Evolutionary conservation across 2,113 vertebrate species (phyloP).

Genomic region (Neoarius graeffei): DNA sequence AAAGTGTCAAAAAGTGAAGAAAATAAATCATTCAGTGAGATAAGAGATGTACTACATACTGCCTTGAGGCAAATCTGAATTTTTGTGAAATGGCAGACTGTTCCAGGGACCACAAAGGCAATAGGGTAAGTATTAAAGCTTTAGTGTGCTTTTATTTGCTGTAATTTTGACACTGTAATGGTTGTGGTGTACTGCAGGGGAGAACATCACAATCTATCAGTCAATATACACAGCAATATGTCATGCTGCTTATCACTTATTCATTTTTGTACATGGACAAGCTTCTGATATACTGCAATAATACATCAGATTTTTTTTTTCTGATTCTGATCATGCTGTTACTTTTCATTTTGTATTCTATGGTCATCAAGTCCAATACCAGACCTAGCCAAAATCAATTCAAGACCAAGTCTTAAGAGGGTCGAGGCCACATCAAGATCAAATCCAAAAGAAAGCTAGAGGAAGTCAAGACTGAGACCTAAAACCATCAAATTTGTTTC

Average conservation of each 20-base stretch:
- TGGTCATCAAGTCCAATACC: background rate
- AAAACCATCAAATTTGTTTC: background rate
- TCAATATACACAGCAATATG: background rate
- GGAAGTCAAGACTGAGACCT: background rate
- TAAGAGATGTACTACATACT: background rate
- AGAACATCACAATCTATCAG: background rate
- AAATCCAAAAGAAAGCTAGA: background rate
- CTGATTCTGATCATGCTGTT: background rate
- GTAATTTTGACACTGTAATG: background rate
- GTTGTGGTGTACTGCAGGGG: background rate
- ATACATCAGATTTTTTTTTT: background rate
- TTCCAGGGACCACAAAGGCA: background rate
- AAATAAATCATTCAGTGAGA: background rate
- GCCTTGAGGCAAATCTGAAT: constrained; percentile 10
- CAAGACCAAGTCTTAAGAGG: too few relatives aligned
- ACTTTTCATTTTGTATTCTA: background rate
- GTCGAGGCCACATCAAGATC: background rate
- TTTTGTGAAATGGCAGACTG: background rate
- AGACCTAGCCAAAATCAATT: background rate
- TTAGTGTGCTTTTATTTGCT: background rate
- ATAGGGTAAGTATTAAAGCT: background rate
- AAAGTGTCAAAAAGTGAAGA: background rate
- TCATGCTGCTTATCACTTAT: background rate
- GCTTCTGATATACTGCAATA: background rate
- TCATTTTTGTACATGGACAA: background rate